Conservation (phyloP, 2,113 vertebrate species). For the Scalopus aquaticus region DNA sequence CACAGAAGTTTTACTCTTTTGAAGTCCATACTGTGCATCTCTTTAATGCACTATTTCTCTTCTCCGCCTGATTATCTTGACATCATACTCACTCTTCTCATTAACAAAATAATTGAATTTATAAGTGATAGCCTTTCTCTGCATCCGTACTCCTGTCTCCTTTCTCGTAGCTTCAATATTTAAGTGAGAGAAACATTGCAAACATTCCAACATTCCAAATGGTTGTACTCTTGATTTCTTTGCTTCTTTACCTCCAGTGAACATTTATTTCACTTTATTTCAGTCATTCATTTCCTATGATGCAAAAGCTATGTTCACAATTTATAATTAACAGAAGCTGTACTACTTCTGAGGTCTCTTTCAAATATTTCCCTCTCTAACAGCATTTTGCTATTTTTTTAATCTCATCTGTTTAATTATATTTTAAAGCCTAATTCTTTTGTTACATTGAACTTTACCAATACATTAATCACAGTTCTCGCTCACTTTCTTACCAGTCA, state of each 20-base stretch:
- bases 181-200: background rate
- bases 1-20: background rate
- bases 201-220: too few species aligned
- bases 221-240: background rate
- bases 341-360: background rate
- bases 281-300: background rate
- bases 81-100: background rate
- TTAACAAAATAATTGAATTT: background rate
- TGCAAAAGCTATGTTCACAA: background rate
- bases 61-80: background rate
- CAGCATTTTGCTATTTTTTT: background rate
- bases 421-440: background rate
- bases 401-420: background rate
- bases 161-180: background rate
- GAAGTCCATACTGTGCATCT: background rate
- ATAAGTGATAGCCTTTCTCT: background rate
- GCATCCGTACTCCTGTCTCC: background rate
- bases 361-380: background rate
- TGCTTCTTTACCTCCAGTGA: background rate
- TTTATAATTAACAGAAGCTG: background rate
- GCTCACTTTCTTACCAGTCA: background rate
- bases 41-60: fast-evolving
- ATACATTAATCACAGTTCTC: background rate
- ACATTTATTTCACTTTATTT: background rate
- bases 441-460: background rate